Conservation (phyloP, 2,113 vertebrate species). For the Dasyurus viverrinus region DNA sequence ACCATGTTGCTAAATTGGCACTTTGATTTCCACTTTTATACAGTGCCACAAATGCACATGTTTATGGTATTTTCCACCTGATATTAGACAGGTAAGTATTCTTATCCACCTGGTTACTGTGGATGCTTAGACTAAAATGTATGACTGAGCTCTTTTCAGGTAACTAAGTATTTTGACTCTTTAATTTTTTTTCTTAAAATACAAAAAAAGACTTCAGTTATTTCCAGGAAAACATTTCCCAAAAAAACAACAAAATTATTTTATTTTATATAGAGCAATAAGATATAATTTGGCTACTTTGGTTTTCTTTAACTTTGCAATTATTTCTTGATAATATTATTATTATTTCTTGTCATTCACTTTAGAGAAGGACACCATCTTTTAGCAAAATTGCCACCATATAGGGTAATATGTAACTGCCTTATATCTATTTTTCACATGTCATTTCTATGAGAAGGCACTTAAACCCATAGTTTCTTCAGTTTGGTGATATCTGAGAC, state of each 20-base stretch:
- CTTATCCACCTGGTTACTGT: neutral
- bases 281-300: neutral
- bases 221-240: neutral
- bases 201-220: neutral
- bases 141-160: neutral
- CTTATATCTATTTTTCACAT: neutral
- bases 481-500: neutral
- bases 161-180: neutral
- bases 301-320: neutral
- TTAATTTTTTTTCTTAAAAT: conserved; percentile 1
- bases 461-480: neutral
- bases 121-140: conserved; percentile 9
- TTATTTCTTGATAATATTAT: neutral
- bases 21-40: conserved; percentile 36
- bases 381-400: neutral
- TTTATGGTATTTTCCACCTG: conserved; percentile 22
- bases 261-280: neutral
- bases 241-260: neutral
- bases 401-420: neutral
- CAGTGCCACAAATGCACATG: neutral
- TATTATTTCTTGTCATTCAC: neutral
- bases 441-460: neutral
- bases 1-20: conserved; percentile 55
- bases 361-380: neutral
- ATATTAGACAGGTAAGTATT: conserved; percentile 4